Evolutionary conservation across 2,113 vertebrate genomes (phyloP), one percentile per base, ranked within the genome.

Genomic region (Etheostoma cragini): DNA sequence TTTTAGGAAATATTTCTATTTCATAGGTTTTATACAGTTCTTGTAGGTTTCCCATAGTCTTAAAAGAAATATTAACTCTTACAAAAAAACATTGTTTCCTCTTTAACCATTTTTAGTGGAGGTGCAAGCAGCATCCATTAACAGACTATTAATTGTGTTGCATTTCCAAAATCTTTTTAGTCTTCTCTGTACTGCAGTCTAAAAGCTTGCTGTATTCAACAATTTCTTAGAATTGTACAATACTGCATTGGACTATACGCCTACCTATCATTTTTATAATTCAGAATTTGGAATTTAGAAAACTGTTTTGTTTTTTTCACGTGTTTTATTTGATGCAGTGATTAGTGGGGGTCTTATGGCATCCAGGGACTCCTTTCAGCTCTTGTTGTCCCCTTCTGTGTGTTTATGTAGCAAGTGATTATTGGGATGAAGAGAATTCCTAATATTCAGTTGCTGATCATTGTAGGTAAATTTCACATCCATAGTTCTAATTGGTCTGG

Each of bases 361-460:
- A 8, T 38, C 35, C 35, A 38, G 35, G 35, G 35, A 38, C 35
- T 42, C 38, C 38, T 11, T 42, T 42, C 38, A 10, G 8, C 10
- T 42, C 2, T 42, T 42, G 35, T 38, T 38, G 38, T 42, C 10
- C 38, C 38, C 38, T 42, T 42, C 38, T 42, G 2, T 42, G 38
- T 42, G 38, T 42, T 42, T 42, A 42, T 42, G 38, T 42, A 42
- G 38, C 38, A 42, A 42, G 19, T 60, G 8, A 72, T 60, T 1
- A 35, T 19, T 22, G 21, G 50, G 49, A 22, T 53, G 11, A 49
- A 30, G 14, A 62, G 14, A 38, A 22, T 50, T 22, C 50, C 21
- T 69, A 17, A 54, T 8, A 16, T 69, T 69, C 4, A 69, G 49
- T 38, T 38, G 7, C 30, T 68, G 13, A 54, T 69, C 49, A 69